Base-by-base conservation (phyloP, 2,113 vertebrate genomes). In the Triplophysa dalaica region DNA sequence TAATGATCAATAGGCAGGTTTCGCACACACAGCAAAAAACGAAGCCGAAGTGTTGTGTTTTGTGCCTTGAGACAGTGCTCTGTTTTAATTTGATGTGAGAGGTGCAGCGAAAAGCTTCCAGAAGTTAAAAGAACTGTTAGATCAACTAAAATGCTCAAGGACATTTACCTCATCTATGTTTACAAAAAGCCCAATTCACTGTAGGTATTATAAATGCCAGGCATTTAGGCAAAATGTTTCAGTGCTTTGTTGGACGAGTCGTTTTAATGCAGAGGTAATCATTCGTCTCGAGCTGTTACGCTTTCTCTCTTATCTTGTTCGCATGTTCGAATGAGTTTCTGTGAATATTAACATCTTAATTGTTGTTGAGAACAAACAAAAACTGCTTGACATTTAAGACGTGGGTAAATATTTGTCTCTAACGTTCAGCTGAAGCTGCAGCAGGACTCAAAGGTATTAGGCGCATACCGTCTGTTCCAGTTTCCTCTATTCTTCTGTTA, bases 151-250 rank as follows among this genome's bases (percentile, higher is more conserved):
- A 81, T 77, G 84, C 91, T 87, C 88, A 82, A 84, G 88, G 91
- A 89, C 87, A 86, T 92, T 84, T 87, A 82, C 78, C 88, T 90
- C 87, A 89, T 92, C 90, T 89, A 41, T 89, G 90, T 89, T 89
- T 89, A 88, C 88, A 88, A 89, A 89, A 90, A 88, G 86, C 86
- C 81, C 79, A 82, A 79, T 85, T 81, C 77, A 86, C 88, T 91
- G 90, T 90, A 93, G 91, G 90, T 91, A 93, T 91, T 93, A 90
- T 89, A 91, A 90, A 92, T 89, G 79, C 82, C 81, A 86, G 84
- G 86, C 85, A 83, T 89, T 93, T 89, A 93, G 85, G 90, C 87
- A 86, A 78, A 89, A 89, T 54, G 80, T 81, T 88, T 85, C 70
- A 82, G 90, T 90, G 88, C 90, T 90, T 90, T 77, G 86, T 70